phyloP scores from a whole-genome alignment of 2,797 vertebrate genomes.

The Australoheros facetus region DNA sequence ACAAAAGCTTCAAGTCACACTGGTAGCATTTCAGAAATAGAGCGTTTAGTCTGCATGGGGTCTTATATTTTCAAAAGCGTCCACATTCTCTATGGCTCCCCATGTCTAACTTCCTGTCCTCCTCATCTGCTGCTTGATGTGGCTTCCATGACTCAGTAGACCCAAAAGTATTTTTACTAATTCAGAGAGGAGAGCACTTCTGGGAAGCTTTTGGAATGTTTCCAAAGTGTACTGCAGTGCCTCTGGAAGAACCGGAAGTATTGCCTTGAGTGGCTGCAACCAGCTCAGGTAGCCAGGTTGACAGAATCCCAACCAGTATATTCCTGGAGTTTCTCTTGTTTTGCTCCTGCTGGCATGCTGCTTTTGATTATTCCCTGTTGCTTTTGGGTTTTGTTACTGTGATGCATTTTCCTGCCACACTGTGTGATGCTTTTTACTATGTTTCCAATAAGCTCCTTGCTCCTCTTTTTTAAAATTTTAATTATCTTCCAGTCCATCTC shows the following conservation, averaged over 20 bases:
- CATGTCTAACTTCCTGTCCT: neutral
- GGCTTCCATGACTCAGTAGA: neutral
- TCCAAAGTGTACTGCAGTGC: neutral
- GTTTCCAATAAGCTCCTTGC: no score
- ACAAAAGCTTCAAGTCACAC: neutral
- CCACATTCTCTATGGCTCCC: neutral
- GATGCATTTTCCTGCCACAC: neutral
- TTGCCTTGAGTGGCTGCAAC: neutral
- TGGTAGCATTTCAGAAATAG: neutral
- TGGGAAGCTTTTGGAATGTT: neutral
- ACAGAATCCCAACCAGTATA: neutral
- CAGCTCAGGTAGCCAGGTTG: neutral
- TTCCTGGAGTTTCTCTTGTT: neutral
- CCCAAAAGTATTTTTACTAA: neutral
- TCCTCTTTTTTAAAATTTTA: neutral
- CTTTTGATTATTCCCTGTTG: neutral
- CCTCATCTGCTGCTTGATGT: neutral
- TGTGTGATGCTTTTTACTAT: no score
- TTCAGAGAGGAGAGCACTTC: neutral
- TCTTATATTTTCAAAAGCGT: neutral
- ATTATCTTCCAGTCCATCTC: neutral
- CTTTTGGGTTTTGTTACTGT: neutral
- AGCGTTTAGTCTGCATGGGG: neutral
- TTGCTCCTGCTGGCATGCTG: neutral
- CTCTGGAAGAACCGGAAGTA: neutral